Evolutionary conservation across 2,113 vertebrate genomes (phyloP), one percentile per base, ranked within the genome.

Genomic region (Ia io): DNA sequence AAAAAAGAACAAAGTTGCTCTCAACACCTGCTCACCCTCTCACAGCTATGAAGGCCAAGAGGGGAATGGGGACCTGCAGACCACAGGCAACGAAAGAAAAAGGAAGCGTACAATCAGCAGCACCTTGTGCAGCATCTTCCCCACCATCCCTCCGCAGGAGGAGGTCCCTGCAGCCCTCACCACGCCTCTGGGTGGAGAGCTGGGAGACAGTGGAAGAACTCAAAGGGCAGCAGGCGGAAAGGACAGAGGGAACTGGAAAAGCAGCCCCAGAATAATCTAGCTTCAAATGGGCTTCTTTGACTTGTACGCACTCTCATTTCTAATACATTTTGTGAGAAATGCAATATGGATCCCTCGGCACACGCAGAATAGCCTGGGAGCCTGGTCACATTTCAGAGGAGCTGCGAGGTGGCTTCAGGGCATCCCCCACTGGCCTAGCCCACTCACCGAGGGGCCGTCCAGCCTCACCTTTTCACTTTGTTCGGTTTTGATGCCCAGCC

Each of bases 21-120:
- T 87, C 49, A 5, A 30, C 63, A 93, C 83, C 96, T 94, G 96
- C 74, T 94, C 74, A 63, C 56, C 82, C 91, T 92, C 56, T 71
- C 91, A 70, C 61, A 76, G 77, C 61, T 28, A 42, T 8, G 85
- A 88, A 67, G 96, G 77, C 85, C 79, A 65, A 49, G 79, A 61
- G 32, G 49, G 20, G 56, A 83, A 71, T 2, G 59, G 69, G 53
- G 28, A 69, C 70, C 71, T 49, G 63, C 32, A 35, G 80, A 76
- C 30, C 63, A 69, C 8, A 56, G 79, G 28, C 84, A 65, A 53
- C 22, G 35, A 53, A 63, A 74, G 73, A 63, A 77, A 85, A 44
- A 18, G 42, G 35, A 49, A 51, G 4, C 20, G 32, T 67, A 25
- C 67, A 78, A 53, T 32, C 76, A n/a, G n/a, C n/a, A 84, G 40